Percentiles rank a stretch among this genome's conserved stretches.
These are phyloP conservation scores for Panagrolaimus sp. DNA, from an alignment of 1,140 invertebrate genomes.

Conservation along the genomic window DNA sequence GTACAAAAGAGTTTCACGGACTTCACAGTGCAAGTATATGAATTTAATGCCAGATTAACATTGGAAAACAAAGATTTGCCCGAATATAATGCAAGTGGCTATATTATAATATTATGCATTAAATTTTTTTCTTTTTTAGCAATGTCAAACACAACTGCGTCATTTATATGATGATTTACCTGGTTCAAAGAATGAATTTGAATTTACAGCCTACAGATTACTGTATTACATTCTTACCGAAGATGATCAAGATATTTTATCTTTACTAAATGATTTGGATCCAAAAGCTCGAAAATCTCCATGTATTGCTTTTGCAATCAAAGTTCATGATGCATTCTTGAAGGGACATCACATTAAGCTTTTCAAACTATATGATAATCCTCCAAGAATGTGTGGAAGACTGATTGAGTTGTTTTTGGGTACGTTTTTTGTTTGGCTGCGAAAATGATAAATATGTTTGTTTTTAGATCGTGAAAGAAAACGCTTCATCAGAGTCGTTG, in stretches of 20 bases:
- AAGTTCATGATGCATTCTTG: slow-evolving; percentile 80
- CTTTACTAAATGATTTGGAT: not conserved
- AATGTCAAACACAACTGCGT: slow-evolving; percentile 92
- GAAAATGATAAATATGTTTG: too few species aligned
- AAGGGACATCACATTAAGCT: slow-evolving; percentile 81
- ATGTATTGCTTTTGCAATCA: slow-evolving; percentile 76
- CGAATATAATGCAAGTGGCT: slow-evolving; percentile 96
- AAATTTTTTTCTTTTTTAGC: too few species aligned
- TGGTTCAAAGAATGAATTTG: slow-evolving; percentile 70
- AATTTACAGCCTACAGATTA: slow-evolving; percentile 88
- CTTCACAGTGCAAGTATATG: slow-evolving; percentile 92
- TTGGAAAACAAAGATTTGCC: slow-evolving; percentile 88
- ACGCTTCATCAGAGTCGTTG: too few species aligned
- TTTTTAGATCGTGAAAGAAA: too few species aligned
- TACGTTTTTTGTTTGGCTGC: too few species aligned
- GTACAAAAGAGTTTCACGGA: slow-evolving; percentile 85
- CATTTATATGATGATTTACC: slow-evolving; percentile 73
- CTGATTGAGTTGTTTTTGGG: slow-evolving; percentile 93
- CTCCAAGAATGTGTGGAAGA: slow-evolving; percentile 86
- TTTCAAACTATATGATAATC: slow-evolving; percentile 73
- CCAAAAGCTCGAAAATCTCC: slow-evolving; percentile 64
- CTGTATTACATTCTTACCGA: slow-evolving; percentile 93
- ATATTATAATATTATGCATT: too few species aligned
- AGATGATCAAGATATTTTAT: slow-evolving; percentile 68
- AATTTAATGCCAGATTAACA: slow-evolving; percentile 91